Percentiles rank a stretch among this genome's conserved stretches.
Evolutionary conservation across 1,140 invertebrate genomes (phyloP).

Genomic region (Diplogasteroides magnus): DNA sequence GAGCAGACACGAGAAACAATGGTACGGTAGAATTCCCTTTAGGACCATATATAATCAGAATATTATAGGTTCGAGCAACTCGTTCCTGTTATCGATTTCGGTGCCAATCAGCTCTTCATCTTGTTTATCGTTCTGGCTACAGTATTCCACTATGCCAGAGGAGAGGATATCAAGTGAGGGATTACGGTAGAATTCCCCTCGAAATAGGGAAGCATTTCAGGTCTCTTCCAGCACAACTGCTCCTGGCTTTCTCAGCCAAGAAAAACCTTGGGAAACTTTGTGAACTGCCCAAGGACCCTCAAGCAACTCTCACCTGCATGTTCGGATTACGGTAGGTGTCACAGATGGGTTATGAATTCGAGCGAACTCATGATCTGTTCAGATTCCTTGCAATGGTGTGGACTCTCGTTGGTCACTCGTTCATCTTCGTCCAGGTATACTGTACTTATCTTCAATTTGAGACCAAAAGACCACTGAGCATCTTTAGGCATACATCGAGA

Average conservation of each 20-base stretch:
- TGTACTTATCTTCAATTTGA: neutral
- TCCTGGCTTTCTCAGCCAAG: slow-evolving; percentile 50
- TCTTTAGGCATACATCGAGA: slow-evolving; percentile 48
- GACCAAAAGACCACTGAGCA: too few relatives aligned
- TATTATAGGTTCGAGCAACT: slow-evolving; percentile 35
- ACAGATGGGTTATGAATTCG: too few relatives aligned
- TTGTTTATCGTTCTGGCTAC: slow-evolving; percentile 47
- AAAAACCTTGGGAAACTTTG: slow-evolving; percentile 45
- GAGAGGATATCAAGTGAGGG: slow-evolving; percentile 39
- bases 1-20: slow-evolving; percentile 48
- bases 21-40: too few relatives aligned
- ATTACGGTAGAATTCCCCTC: neutral
- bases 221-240: slow-evolving; percentile 40
- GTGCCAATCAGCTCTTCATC: slow-evolving; percentile 45
- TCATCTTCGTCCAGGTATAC: slow-evolving; percentile 47
- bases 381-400: slow-evolving; percentile 51
- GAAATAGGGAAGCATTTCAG: slow-evolving; percentile 27
- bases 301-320: slow-evolving; percentile 53
- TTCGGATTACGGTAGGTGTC: slow-evolving; percentile 49
- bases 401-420: slow-evolving; percentile 54
- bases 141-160: slow-evolving; percentile 43
- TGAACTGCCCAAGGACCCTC: slow-evolving; percentile 51
- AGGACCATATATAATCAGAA: too few relatives aligned
- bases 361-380: neutral
- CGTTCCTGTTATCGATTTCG: slow-evolving; percentile 48